Evolutionary conservation across 2,797 vertebrate genomes (phyloP), one percentile per base, ranked within the genome.

Genomic region (Clarias pachynema): DNA sequence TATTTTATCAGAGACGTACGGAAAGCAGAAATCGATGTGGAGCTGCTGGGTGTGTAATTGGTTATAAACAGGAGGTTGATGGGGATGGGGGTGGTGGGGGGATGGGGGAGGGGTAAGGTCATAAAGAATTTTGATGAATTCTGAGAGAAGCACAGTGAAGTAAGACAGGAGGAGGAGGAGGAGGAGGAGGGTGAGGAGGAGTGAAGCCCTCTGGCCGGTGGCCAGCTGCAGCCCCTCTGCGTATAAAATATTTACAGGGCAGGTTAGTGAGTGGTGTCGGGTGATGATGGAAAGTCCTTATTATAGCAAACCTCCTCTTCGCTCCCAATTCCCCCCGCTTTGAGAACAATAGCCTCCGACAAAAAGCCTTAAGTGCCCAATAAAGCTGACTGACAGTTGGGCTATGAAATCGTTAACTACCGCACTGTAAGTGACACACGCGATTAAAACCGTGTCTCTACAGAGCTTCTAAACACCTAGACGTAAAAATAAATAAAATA

Each of bases 181-280:
- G 68, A 24, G 66, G 31, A 34, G 24, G 15, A 59, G 65, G n/a
- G 40, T 29, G 49, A 44, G 34, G 89, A 82, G 92, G 65, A 87
- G 59, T 85, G 86, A 37, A 85, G 10, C 77, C 26, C 15, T 82
- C 86, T 88, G 88, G 88, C 84, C 63, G 10, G 82, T 56, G 81
- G 77, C 91, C 89, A 87, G 91, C 93, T 92, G 92, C 92, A 91
- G 91, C 92, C 93, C 93, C 93, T 95, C 92, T 89, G 90, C 88
- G 0, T 95, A 96, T 97, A 95, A 96, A 97, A 97, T 95, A 96
- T 95, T 95, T 95, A 96, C 93, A 87, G 94, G 91, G 94, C 93
- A 93, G 94, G 93, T 95, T 95, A 96, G 95, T 96, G 94, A 93
- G 93, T 94, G 94, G 95, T 97, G 96, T 97, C 96, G 87, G 94